Conservation (phyloP, 1,140 invertebrate genomes). For the Tetranychus cinnabarinus region DNA sequence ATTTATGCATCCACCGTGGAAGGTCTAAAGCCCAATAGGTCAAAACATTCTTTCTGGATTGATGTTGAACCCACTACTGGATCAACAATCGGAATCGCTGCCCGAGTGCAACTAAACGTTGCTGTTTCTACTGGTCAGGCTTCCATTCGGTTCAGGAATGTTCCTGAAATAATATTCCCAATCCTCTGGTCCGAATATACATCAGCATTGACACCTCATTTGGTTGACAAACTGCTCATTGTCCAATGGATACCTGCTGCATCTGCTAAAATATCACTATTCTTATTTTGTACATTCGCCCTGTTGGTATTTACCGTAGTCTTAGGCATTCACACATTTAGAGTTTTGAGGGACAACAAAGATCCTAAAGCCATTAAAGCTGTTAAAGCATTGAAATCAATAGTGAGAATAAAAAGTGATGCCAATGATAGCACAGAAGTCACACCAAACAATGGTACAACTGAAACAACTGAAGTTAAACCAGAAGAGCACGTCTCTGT, state of each 20-base stretch:
- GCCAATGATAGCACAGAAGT: too few species aligned
- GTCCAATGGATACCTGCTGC: background rate
- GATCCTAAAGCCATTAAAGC: too few species aligned
- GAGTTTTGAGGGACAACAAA: background rate
- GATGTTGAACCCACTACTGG: conserved; percentile 50
- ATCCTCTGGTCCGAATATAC: conserved; percentile 11
- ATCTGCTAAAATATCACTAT: background rate
- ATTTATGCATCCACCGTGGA: conserved; percentile 33
- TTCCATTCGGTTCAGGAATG: conserved; percentile 8
- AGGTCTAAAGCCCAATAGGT: conserved; percentile 42
- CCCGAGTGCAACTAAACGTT: conserved; percentile 13
- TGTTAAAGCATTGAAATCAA: too few species aligned
- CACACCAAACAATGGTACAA: too few species aligned
- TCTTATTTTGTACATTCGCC: background rate
- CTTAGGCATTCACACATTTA: background rate
- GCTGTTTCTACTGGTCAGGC: conserved; percentile 8
- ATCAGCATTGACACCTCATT: background rate
- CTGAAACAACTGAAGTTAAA: too few species aligned
- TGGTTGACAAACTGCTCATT: background rate
- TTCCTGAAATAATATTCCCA: conserved; percentile 14
- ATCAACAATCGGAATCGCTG: conserved; percentile 7
- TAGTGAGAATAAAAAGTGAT: too few species aligned
- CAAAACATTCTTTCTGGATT: conserved; percentile 52
- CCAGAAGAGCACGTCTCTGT: too few species aligned
- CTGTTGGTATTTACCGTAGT: background rate